Conservation (phyloP, 2,113 vertebrate species). For the Notothenia coriiceps region DNA sequence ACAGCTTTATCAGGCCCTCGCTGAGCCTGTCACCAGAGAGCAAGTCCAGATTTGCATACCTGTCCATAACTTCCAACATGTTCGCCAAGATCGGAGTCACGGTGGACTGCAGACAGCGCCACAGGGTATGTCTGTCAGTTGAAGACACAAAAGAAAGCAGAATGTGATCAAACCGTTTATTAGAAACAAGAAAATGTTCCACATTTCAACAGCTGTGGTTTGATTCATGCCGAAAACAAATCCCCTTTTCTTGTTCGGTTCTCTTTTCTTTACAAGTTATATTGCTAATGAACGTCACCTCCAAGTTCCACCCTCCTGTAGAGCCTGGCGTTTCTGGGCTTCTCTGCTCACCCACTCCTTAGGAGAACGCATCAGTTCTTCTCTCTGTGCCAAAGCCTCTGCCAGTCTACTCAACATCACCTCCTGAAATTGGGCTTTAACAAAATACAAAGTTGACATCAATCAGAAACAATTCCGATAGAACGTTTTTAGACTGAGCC, state of each 20-base stretch:
- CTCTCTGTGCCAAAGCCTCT: slow-evolving; percentile 60
- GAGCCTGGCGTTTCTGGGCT: slow-evolving; percentile 77
- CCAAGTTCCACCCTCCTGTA: slow-evolving; percentile 84
- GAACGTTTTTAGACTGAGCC: too few species aligned
- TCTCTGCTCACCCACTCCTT: slow-evolving; percentile 79
- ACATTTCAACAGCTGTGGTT: too few species aligned
- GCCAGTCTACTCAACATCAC: slow-evolving; percentile 70
- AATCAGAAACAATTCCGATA: neutral
- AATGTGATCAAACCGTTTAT: neutral
- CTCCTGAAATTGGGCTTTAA: slow-evolving; percentile 73
- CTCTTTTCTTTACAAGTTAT: neutral
- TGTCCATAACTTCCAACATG: slow-evolving; percentile 80
- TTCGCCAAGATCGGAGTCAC: slow-evolving; percentile 76
- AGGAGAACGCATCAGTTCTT: slow-evolving; percentile 57
- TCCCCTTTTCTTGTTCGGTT: neutral
- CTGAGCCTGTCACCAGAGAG: slow-evolving; percentile 59
- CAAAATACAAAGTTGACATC: neutral
- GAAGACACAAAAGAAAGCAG: neutral
- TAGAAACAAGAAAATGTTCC: too few species aligned
- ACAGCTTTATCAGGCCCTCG: slow-evolving; percentile 67
- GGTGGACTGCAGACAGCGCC: slow-evolving; percentile 79
- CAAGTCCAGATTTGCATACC: slow-evolving; percentile 78
- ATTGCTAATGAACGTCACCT: slow-evolving; percentile 61
- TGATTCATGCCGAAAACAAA: neutral
- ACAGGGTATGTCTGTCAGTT: slow-evolving; percentile 79